Evolutionary conservation across 2,113 vertebrate genomes (phyloP).

Genomic region (Ochotona curzoniae): DNA sequence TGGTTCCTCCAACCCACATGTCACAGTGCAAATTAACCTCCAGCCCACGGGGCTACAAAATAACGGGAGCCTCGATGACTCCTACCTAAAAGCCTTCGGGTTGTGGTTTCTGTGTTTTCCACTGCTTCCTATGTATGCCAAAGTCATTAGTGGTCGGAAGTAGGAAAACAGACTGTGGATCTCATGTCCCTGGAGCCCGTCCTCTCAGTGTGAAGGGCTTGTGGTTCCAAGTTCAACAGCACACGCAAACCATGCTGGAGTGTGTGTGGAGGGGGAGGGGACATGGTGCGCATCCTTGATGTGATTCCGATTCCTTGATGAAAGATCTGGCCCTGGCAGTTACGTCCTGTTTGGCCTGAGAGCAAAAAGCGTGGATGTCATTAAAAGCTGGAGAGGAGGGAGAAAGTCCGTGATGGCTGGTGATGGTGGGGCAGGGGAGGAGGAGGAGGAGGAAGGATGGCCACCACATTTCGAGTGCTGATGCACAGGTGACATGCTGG

Average conservation of each 20-base stretch:
- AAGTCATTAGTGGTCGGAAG: slow-evolving; percentile 66
- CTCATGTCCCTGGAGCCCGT: not conserved
- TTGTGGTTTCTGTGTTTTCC: slow-evolving; percentile 64
- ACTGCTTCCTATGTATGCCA: slow-evolving; percentile 37
- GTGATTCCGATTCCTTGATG: not conserved
- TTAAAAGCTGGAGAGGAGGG: slow-evolving; percentile 67
- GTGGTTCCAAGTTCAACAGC: not conserved
- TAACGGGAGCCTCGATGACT: not conserved
- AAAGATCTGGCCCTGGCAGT: not conserved
- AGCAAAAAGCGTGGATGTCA: slow-evolving; percentile 57
- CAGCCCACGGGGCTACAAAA: not conserved
- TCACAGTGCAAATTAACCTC: not conserved
- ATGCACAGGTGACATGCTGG: slow-evolving; percentile 68
- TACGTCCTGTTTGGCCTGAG: slow-evolving; percentile 39
- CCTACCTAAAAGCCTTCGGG: slow-evolving; percentile 17
- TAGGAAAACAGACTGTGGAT: slow-evolving; percentile 50
- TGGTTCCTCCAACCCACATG: not conserved
- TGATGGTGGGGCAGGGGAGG: not conserved
- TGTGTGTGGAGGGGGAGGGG: no score
- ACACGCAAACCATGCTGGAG: accelerated
- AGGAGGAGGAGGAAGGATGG: slow-evolving; percentile 38
- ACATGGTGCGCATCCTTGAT: not conserved
- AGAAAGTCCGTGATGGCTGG: slow-evolving; percentile 82
- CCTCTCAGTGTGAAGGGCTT: not conserved
- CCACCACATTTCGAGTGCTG: slow-evolving; percentile 75